Conservation (phyloP, 2,113 vertebrate species). For the Astur gentilis region DNA sequence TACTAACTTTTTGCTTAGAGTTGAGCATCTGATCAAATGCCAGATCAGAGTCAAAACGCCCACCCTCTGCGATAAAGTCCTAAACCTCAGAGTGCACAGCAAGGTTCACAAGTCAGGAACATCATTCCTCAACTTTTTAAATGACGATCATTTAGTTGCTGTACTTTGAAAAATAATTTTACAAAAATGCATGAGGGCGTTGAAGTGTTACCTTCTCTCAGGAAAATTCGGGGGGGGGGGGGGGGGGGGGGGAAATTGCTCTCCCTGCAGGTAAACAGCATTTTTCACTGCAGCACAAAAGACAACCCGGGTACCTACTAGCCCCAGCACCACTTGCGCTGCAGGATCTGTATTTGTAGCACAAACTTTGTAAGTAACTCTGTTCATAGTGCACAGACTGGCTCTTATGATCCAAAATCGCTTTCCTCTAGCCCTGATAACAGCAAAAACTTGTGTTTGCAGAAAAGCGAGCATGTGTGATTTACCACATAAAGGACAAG, state of each 20-base stretch:
- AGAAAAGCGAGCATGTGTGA: background rate
- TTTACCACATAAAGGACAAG: background rate
- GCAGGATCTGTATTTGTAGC: background rate
- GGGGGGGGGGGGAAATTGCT: background rate
- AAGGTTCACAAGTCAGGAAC: background rate
- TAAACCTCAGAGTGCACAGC: background rate
- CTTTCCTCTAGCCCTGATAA: background rate
- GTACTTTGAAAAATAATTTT: background rate
- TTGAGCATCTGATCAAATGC: background rate
- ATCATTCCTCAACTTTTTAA: background rate
- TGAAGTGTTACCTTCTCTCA: background rate
- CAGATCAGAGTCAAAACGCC: background rate
- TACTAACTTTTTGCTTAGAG: background rate
- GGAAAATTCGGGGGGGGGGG: background rate
- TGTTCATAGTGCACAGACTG: background rate
- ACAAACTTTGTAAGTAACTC: background rate
- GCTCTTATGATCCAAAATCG: background rate
- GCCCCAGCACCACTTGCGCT: background rate
- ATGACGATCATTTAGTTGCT: background rate
- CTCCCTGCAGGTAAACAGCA: background rate
- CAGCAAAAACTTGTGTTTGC: background rate
- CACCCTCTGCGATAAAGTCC: background rate
- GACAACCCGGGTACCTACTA: background rate
- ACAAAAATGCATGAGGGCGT: background rate
- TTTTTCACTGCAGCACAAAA: background rate